Base-by-base conservation (phyloP, 2,888 invertebrate genomes). In the Ypsolopha scabrella region DNA sequence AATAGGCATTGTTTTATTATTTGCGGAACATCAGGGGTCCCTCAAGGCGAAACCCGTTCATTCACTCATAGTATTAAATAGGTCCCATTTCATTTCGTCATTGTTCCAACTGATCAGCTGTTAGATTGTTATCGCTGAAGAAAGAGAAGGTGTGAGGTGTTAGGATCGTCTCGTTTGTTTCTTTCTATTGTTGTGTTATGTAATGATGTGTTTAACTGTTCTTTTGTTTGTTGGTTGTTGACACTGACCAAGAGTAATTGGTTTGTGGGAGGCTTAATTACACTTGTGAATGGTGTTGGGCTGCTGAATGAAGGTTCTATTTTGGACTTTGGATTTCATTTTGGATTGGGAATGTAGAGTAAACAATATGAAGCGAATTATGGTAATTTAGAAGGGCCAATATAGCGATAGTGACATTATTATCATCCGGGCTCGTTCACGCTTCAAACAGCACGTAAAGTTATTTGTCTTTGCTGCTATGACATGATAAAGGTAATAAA, bases 1-100 rank as follows among this genome's bases (percentile, higher is more conserved):
- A 85, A 85, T 85, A 81, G 80, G 79, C 73, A 86, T 86, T 86
- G 85, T 86, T 83, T 81, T 80, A 81, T 77, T 51, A 80, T 83
- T 83, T 76, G 81, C 81, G 73, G 70, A 72, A 68, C 74, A 74
- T 74, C 78, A 79, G 80, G 80, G 75, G 78, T 75, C 70, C 80
- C 75, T 75, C 81, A 81, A 81, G 81, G 80, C 71, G 65, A 62
- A 45, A 41, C 54, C 59, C 62, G 80, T 82, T 86, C 85, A 75
- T 82, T 82, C 85, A 83, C 83, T 74, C 81, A 75, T 75, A 76
- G 75, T 72, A 24, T 72, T 70, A 75, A 77, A 79, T 77, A 78
- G 80, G 73, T 41, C 33, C 39, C 39, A 41, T 39, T 78, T 75
- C 80, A 79, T 79, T 80, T 76, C 75, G 77, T 80, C 75, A 80